Percentiles rank a stretch among this genome's conserved stretches.
Conservation (phyloP, 2,888 invertebrate species). For the Agriopis aurantiaria region DNA sequence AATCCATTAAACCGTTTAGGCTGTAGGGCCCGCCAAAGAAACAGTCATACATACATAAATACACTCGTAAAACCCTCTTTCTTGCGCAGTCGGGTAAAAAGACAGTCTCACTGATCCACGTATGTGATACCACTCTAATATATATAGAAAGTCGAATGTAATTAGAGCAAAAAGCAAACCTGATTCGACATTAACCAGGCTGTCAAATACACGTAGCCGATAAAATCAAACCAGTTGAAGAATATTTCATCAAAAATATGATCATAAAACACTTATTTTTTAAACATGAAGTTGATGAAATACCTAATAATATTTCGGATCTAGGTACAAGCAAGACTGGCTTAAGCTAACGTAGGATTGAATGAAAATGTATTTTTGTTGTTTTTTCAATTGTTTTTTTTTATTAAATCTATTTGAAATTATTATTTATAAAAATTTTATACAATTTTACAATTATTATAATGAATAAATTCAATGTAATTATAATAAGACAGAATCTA, state of each 20-base stretch:
- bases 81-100: too few relatives aligned
- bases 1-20: too few relatives aligned
- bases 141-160: constrained; percentile 12
- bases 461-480: too few relatives aligned
- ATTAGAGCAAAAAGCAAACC: constrained; percentile 10
- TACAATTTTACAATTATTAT: too few relatives aligned
- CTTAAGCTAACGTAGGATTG: neutral
- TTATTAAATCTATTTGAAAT: too few relatives aligned
- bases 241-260: neutral
- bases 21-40: too few relatives aligned
- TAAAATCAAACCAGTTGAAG: neutral
- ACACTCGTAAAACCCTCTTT: too few relatives aligned
- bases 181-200: constrained; percentile 8
- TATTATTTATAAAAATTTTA: too few relatives aligned
- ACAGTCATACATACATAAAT: too few relatives aligned
- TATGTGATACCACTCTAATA: neutral
- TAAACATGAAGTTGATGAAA: neutral
- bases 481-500: too few relatives aligned
- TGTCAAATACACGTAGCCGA: neutral
- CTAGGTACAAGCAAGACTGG: neutral
- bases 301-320: neutral
- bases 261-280: neutral
- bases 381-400: too few relatives aligned
- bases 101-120: too few relatives aligned
- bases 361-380: neutral